Evolutionary conservation across 2,888 invertebrate genomes (phyloP).

Genomic region (Mythimna vitellina): DNA sequence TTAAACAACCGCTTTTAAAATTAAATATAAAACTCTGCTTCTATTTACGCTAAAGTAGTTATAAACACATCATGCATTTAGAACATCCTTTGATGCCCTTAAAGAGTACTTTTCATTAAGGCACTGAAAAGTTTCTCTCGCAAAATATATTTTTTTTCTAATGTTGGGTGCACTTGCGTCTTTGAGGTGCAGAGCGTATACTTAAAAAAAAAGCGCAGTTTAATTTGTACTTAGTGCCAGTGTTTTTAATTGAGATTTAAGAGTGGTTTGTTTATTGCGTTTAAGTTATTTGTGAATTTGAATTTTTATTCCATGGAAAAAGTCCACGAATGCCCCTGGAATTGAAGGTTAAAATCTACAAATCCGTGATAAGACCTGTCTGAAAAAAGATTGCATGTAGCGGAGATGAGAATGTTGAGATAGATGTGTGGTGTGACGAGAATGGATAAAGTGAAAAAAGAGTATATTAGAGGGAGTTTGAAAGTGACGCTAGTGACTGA

Average conservation of each 20-base stretch:
- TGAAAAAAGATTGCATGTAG: too few relatives aligned
- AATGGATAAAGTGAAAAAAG: too few relatives aligned
- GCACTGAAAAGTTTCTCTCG: conserved; percentile 64
- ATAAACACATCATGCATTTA: conserved; percentile 48
- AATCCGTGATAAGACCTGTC: too few relatives aligned
- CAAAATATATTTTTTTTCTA: conserved; percentile 60
- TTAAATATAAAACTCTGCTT: conserved; percentile 8
- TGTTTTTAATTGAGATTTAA: conserved; percentile 35
- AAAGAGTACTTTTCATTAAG: conserved; percentile 68
- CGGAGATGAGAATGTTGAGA: too few relatives aligned
- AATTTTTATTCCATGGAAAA: too few relatives aligned
- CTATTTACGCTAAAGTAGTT: conserved; percentile 40
- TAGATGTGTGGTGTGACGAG: too few relatives aligned
- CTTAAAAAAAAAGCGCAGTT: conserved; percentile 41
- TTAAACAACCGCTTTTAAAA: conserved; percentile 2
- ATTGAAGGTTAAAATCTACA: too few relatives aligned
- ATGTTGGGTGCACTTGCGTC: conserved; percentile 40
- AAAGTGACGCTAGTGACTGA: too few relatives aligned
- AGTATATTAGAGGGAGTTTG: too few relatives aligned
- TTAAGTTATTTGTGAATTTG: background rate
- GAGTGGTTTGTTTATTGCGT: background rate
- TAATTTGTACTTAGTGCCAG: conserved; percentile 7
- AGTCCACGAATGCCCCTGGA: too few relatives aligned
- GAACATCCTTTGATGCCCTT: conserved; percentile 59
- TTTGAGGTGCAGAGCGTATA: conserved; percentile 46